phyloP scores from a whole-genome alignment of 1,140 invertebrate genomes.

The Drosophila suzukii region DNA sequence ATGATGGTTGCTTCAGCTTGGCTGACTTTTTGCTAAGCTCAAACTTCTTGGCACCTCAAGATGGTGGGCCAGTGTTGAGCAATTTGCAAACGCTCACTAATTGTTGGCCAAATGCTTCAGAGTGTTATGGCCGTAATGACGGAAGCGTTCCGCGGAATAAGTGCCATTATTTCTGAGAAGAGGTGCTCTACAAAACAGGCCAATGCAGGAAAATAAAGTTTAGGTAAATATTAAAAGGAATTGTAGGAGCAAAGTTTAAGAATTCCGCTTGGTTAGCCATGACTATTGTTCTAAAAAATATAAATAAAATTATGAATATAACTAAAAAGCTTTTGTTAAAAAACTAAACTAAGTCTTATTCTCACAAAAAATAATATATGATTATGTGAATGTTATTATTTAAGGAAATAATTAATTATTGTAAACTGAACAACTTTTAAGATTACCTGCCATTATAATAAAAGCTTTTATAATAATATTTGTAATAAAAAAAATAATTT shows the following conservation, averaged over 20 bases:
- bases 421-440: neutral
- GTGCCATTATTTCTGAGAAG: conserved; percentile 21
- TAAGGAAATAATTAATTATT: neutral
- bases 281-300: too few species aligned
- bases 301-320: too few species aligned
- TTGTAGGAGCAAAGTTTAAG: neutral
- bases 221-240: neutral
- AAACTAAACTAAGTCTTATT: too few species aligned
- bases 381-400: too few species aligned
- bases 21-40: conserved; percentile 36
- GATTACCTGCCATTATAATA: too few species aligned
- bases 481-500: too few species aligned
- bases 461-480: too few species aligned
- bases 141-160: conserved; percentile 41
- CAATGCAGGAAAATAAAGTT: neutral
- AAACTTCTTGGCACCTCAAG: conserved; percentile 62
- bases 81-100: conserved; percentile 43
- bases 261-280: too few species aligned
- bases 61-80: conserved; percentile 35
- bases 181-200: conserved; percentile 4
- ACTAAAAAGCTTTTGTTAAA: too few species aligned
- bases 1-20: conserved; percentile 41
- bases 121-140: conserved; percentile 22
- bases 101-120: conserved; percentile 41
- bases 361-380: too few species aligned